Evolutionary conservation across 1,140 invertebrate species (phyloP), one percentile per base, ranked within the genome.

Genomic region (Semibalanus balanoides): DNA sequence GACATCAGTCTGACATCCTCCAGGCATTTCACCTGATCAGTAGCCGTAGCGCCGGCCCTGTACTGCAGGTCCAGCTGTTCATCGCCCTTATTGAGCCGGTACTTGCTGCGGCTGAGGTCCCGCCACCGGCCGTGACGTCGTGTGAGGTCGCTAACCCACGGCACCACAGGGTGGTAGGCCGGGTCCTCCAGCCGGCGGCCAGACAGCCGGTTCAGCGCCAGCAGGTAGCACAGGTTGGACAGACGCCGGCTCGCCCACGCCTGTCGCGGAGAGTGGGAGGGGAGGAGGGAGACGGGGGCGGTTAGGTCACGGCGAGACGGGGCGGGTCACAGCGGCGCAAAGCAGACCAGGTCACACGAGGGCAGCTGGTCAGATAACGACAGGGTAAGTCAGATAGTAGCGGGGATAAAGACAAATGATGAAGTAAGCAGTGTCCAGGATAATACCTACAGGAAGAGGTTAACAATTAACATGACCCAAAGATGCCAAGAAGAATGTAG

Each of bases 71-170:
- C 95, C 76, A 99, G 83, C 83, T 99, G 96, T 74, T 92, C 86
- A 82, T 99, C 97, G 5, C 96, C 96, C 86, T 99, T 99, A 81
- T 96, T 98, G 17, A 99, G 83, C 28, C 97, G 87, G 85, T 94
- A 99, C 84, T 99, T 99, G 0, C 95, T 97, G 83, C 93, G 94
- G 28, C 91, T 92, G 22, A 99, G 85, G 85, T 98, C 96, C 74
- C 96, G 86, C 92, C 93, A 97, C 72, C 86, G 86, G 78, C 92
- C 93, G 84, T 89, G 90, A 79, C 90, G 87, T 3, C 88, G 88
- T 29, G 89, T 86, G 83, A 99, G 98, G 86, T 99, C 95, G 72
- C 91, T 94, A 0, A 99, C 93, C 97, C 97, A 99, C 0, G 97
- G 97, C 81, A 99, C 90, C 76, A 98, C 93, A 79, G 96, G 94